A percentile compares a stretch with the other conserved stretches of the same genome.
phyloP scores from a whole-genome alignment of 2,888 invertebrate genomes.

The Drosophila emarginata region DNA sequence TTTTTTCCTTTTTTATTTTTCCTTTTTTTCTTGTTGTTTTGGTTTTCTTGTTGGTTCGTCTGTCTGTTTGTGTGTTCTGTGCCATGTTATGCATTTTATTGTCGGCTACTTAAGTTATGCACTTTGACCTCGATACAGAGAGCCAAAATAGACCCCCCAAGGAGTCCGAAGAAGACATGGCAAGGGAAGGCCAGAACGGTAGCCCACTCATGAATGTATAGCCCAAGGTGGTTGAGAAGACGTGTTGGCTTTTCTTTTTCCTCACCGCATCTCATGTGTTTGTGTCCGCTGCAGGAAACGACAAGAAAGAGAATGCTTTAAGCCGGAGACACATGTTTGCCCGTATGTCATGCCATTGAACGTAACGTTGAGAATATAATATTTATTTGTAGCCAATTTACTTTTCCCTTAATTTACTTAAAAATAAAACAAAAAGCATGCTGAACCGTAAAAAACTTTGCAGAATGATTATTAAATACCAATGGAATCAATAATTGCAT shows the following conservation, averaged over 20 bases:
- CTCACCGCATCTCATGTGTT: not conserved
- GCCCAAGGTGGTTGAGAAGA: conserved; percentile 5
- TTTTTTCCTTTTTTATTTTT: conserved; percentile 28
- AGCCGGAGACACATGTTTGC: conserved; percentile 53
- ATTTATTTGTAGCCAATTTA: conserved; percentile 64
- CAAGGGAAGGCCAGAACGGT: conserved; percentile 11
- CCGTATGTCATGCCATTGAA: conserved; percentile 36
- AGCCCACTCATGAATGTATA: conserved; percentile 30
- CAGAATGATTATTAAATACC: too few species aligned
- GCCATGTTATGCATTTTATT: conserved; percentile 75
- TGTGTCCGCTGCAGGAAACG: not conserved
- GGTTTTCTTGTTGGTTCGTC: conserved; percentile 7
- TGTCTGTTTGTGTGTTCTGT: conserved; percentile 37
- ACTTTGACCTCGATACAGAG: conserved; percentile 74
- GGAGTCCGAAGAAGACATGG: not conserved
- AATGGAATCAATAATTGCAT: too few species aligned
- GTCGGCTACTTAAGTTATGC: conserved; percentile 77
- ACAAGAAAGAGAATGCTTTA: conserved; percentile 12
- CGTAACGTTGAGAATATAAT: conserved; percentile 41
- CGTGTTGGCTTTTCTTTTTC: conserved; percentile 1
- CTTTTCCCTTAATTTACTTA: conserved; percentile 42
- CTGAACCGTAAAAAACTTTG: not conserved
- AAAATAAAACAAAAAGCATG: not conserved
- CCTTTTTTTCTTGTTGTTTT: too few species aligned
- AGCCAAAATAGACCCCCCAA: conserved; percentile 35